Base-by-base conservation (phyloP, 2,888 invertebrate genomes). In the Agelastica alni region DNA sequence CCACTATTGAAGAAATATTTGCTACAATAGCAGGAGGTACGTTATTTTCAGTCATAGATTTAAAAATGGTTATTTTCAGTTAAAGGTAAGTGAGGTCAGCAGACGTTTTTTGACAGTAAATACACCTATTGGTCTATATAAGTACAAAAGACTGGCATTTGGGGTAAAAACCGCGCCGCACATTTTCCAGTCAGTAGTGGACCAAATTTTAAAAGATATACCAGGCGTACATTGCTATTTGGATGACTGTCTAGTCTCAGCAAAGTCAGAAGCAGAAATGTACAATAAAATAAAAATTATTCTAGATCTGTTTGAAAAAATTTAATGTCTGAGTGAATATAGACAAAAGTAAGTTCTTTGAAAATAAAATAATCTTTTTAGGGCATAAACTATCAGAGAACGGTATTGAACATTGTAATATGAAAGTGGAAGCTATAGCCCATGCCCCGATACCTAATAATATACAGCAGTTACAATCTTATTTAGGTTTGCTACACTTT, bases 81-180 rank as follows among this genome's bases (percentile, higher is more conserved):
- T n/a, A n/a, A n/a, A n/a, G n/a, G n/a, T n/a, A n/a, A n/a, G n/a
- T n/a, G n/a, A n/a, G n/a, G n/a, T n/a, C n/a, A n/a, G n/a, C n/a
- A n/a, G n/a, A n/a, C n/a, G n/a, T n/a, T n/a, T n/a, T 51, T 17
- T 41, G 10, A 42, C 49, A 9, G 43, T 54, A 12, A 49, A 37
- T 44, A 54, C 54, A 1, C 49, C 49, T 18, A 44, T 31, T 9
- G 49, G 51, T 13, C 18, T 56, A n/a, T 46, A 51, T 22, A 30
- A 10, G 14, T 56, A 9, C 26, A 46, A 17, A 39, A 43, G 49
- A 36, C 20, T 55, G 14, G 9, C 51, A 1, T 51, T 12, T 34
- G 49, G 54, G 1, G 18, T 54, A 37, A n/a, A n/a, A n/a, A n/a
- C n/a, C n/a, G n/a, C n/a, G n/a, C n/a, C n/a, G n/a, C n/a, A n/a